Percentiles rank a stretch among this genome's conserved stretches.
Conservation (phyloP, 2,113 vertebrate species). For the Arizona elegans region DNA sequence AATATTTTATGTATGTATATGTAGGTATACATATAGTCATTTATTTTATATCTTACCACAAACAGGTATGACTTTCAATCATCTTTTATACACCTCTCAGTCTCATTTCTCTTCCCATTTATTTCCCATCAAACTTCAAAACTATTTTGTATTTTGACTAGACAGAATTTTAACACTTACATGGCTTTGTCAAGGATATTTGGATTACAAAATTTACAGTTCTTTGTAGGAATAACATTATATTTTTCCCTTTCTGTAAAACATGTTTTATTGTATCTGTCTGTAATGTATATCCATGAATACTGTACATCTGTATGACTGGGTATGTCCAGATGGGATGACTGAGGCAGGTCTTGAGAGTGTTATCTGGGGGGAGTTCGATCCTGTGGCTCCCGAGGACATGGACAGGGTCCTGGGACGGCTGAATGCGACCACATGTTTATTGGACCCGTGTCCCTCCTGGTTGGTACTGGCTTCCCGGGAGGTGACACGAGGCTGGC, state of each 20-base stretch:
- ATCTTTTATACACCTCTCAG: neutral
- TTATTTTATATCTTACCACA: neutral
- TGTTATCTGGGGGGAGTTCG: too few species aligned
- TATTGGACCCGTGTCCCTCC: too few species aligned
- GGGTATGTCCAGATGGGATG: too few species aligned
- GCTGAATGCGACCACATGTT: too few species aligned
- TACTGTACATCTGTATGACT: neutral
- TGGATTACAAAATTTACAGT: neutral
- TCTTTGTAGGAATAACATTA: neutral
- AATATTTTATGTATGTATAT: neutral
- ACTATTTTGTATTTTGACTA: too few species aligned
- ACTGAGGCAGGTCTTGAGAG: too few species aligned
- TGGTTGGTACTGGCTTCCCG: too few species aligned
- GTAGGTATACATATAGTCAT: neutral
- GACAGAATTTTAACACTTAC: neutral
- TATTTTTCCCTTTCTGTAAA: neutral
- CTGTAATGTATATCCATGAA: neutral
- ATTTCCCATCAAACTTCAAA: neutral
- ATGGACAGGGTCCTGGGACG: too few species aligned
- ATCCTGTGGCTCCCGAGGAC: too few species aligned
- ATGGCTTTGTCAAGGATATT: neutral
- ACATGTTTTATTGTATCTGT: neutral
- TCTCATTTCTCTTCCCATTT: neutral
- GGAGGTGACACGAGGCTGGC: too few species aligned
- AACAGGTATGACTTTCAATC: neutral